A percentile compares a stretch with the other conserved stretches of the same genome.
These are phyloP conservation scores for Cydia pomonella DNA, from an alignment of 1,140 invertebrate species.

Conservation along the genomic window DNA sequence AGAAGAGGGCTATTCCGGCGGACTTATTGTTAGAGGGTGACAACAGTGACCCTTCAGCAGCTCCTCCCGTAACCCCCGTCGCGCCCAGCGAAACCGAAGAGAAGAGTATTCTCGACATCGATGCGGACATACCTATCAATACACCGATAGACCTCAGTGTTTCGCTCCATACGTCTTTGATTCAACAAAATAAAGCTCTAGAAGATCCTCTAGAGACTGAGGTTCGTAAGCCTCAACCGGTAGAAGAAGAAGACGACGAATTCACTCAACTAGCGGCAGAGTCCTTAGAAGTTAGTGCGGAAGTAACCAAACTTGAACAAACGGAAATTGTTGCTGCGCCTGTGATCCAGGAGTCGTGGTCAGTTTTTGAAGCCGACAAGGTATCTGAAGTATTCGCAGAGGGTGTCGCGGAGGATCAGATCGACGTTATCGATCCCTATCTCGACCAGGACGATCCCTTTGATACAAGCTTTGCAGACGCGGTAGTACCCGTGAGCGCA, in stretches of 20 bases:
- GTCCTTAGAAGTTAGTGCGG: slow-evolving; percentile 82
- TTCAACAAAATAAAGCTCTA: slow-evolving; percentile 70
- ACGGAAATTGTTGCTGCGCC: slow-evolving; percentile 47
- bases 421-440: slow-evolving; percentile 70
- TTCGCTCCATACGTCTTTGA: slow-evolving; percentile 81
- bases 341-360: slow-evolving; percentile 81
- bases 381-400: slow-evolving; percentile 92
- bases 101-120: slow-evolving; percentile 88
- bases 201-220: slow-evolving; percentile 51
- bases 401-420: slow-evolving; percentile 83
- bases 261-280: slow-evolving; percentile 88
- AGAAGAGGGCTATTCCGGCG: slow-evolving; percentile 82
- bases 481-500: slow-evolving; percentile 82
- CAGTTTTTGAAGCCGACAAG: slow-evolving; percentile 86
- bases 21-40: slow-evolving; percentile 87
- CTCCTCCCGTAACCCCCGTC: slow-evolving; percentile 25
- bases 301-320: slow-evolving; percentile 58
- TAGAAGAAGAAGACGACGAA: slow-evolving; percentile 85
- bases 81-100: slow-evolving; percentile 54
- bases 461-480: slow-evolving; percentile 91
- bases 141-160: slow-evolving; percentile 84
- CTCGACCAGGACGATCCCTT: slow-evolving; percentile 86
- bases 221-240: slow-evolving; percentile 41
- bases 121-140: slow-evolving; percentile 84
- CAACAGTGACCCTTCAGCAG: slow-evolving; percentile 73